Base-by-base conservation (phyloP, 53 echinoderm and acorn worm species). In the Stichopus horrens region DNA sequence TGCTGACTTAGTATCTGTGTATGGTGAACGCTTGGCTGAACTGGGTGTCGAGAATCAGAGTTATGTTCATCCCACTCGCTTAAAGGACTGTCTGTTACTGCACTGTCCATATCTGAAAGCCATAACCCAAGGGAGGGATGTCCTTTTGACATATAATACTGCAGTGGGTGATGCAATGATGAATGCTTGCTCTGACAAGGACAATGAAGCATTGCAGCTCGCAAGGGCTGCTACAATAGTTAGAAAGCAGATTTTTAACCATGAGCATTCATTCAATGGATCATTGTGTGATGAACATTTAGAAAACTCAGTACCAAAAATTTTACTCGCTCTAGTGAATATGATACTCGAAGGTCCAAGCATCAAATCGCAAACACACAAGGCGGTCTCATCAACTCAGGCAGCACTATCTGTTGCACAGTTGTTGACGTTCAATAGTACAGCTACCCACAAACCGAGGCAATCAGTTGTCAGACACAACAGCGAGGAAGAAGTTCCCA, bases 301-400 rank as follows among this genome's bases (percentile, higher is more conserved):
- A 6, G 9, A 58, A 58, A 9, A 92, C 9, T 58, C 86, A 77
- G 89, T 92, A 77, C 79, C 89, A 57, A 4, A 54, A 6, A 21
- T 20, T 5, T 86, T 92, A 5, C 51, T 89, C 7, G 75, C 89
- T 5, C 23, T 92, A 13, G 86, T 92, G 23, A 91, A 59, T 55
- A 89, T 92, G 92, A 86, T 92, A 14, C 89, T 85, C 7, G 92
- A 58, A 7, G 58, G 58, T 9, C 58, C 58, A 58, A 58, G 58
- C 58, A 58, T 58, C 9, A 58, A 58, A 58, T 6, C 6, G 9
- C 58, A 58, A 9, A n/a, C n/a, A n/a, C 9, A 58, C 9, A 7
- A 9, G 6, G 6, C 6, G 58, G 58, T 7, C 6, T 7, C 58
- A 58, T 83, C 21, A 83, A 86, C 54, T 82, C 92, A 13, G 7